Evolutionary conservation across 1,140 invertebrate genomes (phyloP), one percentile per base, ranked within the genome.

Genomic region (Habropoda laboriosa): DNA sequence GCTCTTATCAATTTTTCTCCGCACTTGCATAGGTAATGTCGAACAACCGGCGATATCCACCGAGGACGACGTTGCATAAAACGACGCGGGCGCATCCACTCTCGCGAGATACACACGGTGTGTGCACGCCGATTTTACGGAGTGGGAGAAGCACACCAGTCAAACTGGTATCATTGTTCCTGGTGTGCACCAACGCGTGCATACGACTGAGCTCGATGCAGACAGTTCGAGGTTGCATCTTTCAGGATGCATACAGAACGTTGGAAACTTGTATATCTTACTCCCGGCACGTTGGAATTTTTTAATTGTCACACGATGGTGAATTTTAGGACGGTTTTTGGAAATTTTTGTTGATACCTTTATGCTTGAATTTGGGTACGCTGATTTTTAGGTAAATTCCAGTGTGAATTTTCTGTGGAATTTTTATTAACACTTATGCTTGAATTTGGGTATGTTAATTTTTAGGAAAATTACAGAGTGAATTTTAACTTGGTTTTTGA

Each of bases 101-200:
- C 77, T 58, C 30, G n/a, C n/a, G n/a, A n/a, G n/a, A 79, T 80
- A 70, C 27, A 83, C 67, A 49, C n/a, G n/a, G n/a, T n/a, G n/a
- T n/a, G 70, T 75, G 79, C 60, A 73, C 68, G 68, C 53, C 38
- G 51, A 61, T 13, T 40, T 40, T 49, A 18, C 45, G 27, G 67
- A 60, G 82, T 82, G 86, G 83, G 80, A 79, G 86, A 86, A 83
- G 57, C 72, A 60, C 87, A 88, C 87, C 86, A 87, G 87, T 88
- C 87, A 87, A 88, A 88, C 87, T 86, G 86, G 87, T 88, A 88
- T 88, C 86, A 88, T 88, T 88, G 87, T 88, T 87, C 84, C 86
- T 81, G 71, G 72, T 55, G 58, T 67, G 67, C 74, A 63, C 70
- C 60, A 42, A 73, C 58, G 35, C 63, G 42, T 51, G 49, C 53